These are phyloP conservation scores for Trichogramma pretiosum DNA, from an alignment of 1,140 invertebrate species.

Conservation along the genomic window DNA sequence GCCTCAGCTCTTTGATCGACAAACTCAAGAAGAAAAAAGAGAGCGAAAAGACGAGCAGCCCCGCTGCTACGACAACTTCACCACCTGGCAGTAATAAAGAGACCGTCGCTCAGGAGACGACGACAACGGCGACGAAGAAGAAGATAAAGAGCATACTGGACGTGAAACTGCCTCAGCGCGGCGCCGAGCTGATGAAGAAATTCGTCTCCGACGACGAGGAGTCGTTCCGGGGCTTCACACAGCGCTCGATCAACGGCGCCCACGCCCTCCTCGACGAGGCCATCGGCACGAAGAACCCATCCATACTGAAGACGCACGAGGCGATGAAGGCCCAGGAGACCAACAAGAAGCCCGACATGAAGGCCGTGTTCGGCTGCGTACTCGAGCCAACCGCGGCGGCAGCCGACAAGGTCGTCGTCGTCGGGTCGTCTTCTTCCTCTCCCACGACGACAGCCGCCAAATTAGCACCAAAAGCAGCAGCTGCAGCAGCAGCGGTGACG, in stretches of 20 bases:
- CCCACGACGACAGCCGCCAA: no score
- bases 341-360: no score
- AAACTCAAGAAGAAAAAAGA: slow-evolving; percentile 35
- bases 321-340: no score
- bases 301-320: no score
- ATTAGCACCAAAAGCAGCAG: no score
- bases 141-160: slow-evolving; percentile 17
- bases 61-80: background rate
- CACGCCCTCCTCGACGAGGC: background rate
- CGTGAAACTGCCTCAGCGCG: background rate
- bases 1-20: slow-evolving; percentile 28
- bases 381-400: no score
- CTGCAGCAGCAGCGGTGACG: no score
- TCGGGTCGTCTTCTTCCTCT: no score
- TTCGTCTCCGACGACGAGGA: slow-evolving; percentile 43
- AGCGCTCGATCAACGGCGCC: slow-evolving; percentile 6
- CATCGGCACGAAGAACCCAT: background rate
- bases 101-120: background rate
- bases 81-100: background rate
- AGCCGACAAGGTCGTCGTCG: no score
- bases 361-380: no score
- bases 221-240: slow-evolving; percentile 46
- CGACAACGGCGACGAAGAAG: slow-evolving; percentile 8
- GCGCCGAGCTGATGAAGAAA: background rate
- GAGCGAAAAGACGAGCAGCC: slow-evolving; percentile 15